A percentile compares a stretch with the other conserved stretches of the same genome.
Conservation (phyloP, 2,797 vertebrate genomes). For the Tenualosa thibaudeaui region DNA sequence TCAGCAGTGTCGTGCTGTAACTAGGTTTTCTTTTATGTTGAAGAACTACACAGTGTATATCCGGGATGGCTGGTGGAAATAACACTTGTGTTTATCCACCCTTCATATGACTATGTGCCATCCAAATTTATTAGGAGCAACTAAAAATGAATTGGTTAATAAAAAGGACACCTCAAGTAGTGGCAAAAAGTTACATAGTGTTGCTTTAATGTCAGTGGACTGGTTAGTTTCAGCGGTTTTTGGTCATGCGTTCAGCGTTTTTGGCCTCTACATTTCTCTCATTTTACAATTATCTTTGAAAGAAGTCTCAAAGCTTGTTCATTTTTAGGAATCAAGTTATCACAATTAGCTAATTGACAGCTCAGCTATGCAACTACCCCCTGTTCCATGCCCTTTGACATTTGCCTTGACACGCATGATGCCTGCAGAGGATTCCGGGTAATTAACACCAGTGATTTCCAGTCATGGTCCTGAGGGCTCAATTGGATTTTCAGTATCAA, state of each 20-base stretch:
- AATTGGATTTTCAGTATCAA: constrained; percentile 6
- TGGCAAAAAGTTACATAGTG: no score
- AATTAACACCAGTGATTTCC: constrained; percentile 20
- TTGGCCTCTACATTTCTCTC: neutral
- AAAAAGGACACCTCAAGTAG: no score
- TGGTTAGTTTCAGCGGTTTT: neutral
- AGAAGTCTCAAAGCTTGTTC: neutral
- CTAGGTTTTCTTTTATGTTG: no score
- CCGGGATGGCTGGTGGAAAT: no score
- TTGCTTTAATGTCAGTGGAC: neutral
- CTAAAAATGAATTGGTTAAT: no score
- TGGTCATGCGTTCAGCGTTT: neutral
- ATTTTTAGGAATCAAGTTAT: neutral
- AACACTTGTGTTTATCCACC: no score
- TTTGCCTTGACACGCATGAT: constrained; percentile 39
- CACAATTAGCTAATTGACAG: constrained; percentile 62
- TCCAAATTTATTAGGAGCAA: no score
- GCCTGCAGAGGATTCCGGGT: constrained; percentile 21
- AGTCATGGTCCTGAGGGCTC: constrained; percentile 1
- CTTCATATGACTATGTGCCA: no score
- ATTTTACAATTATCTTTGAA: neutral
- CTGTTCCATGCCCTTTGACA: constrained; percentile 15
- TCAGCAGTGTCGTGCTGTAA: no score
- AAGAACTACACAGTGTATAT: no score
- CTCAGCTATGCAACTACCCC: constrained; percentile 51